phyloP scores from a whole-genome alignment of 2,113 vertebrate species.

The Himantopus leucocephalus region DNA sequence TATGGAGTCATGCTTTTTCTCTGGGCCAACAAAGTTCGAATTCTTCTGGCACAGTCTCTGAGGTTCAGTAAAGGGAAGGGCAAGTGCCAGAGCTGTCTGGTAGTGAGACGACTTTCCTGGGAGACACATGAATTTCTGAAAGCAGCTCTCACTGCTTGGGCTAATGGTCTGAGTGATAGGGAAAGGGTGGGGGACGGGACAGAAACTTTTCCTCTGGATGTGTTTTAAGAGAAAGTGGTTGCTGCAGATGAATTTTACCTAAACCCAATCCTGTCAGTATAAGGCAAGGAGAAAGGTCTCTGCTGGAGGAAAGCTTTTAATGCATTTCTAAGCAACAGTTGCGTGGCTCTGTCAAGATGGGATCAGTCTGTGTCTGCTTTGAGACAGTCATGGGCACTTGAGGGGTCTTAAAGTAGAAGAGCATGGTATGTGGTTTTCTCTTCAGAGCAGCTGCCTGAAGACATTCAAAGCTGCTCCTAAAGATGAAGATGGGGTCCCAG shows the following conservation, averaged over 20 bases:
- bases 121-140: not conserved
- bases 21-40: not conserved
- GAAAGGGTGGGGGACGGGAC: not conserved
- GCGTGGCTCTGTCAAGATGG: not conserved
- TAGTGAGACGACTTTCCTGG: not conserved
- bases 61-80: not conserved
- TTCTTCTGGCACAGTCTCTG: slow-evolving; percentile 15
- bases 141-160: not conserved
- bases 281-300: not conserved
- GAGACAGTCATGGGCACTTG: accelerated
- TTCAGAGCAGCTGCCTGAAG: not conserved
- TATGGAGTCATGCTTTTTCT: not conserved
- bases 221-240: not conserved
- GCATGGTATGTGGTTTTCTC: accelerated
- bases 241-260: not conserved
- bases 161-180: not conserved
- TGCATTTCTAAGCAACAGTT: not conserved
- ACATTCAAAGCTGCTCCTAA: not conserved
- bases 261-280: not conserved
- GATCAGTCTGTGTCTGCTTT: not conserved
- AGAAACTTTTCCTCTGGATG: not conserved
- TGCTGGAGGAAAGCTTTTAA: not conserved
- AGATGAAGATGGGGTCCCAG: not conserved
- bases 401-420: not conserved
- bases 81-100: not conserved